Conservation (phyloP, 2,888 invertebrate genomes). For the Gerosis bhagava region DNA sequence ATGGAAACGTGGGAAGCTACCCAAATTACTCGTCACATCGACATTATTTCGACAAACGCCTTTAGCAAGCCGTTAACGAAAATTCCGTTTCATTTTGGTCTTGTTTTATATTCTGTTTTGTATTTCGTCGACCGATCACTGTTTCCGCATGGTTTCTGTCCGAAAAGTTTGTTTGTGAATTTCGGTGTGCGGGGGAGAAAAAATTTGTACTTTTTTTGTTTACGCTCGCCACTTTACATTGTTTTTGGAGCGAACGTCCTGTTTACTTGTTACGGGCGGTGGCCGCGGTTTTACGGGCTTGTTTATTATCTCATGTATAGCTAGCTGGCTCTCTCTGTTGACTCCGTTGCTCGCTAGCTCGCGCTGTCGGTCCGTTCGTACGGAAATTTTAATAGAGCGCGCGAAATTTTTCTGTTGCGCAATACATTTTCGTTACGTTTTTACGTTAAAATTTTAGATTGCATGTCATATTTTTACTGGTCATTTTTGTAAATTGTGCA, state of each 20-base stretch:
- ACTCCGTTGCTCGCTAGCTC: conserved; percentile 2
- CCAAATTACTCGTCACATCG: conserved; percentile 18
- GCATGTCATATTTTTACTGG: too few species aligned
- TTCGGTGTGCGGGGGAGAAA: conserved; percentile 57
- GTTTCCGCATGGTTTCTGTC: conserved; percentile 48
- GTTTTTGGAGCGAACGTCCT: conserved; percentile 63
- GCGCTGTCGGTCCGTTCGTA: conserved; percentile 6
- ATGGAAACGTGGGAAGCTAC: conserved; percentile 5
- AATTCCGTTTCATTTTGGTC: conserved; percentile 16
- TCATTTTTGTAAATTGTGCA: too few species aligned
- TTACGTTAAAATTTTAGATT: conserved; percentile 13
- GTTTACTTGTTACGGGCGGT: conserved; percentile 53
- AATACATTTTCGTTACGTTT: conserved; percentile 26
- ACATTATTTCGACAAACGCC: conserved; percentile 17
- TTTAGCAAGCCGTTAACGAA: conserved; percentile 21
- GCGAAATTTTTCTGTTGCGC: conserved; percentile 14
- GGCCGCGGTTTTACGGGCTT: conserved; percentile 46
- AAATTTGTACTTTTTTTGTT: conserved; percentile 50
- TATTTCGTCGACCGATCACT: conserved; percentile 32
- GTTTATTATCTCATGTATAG: conserved; percentile 47
- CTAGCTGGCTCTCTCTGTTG: too few species aligned
- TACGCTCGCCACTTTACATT: conserved; percentile 54
- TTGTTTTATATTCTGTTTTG: conserved; percentile 26
- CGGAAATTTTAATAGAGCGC: conserved; percentile 23
- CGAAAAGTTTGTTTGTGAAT: conserved; percentile 54